phyloP scores from a whole-genome alignment of 2,888 invertebrate species.

The Temnothorax ravouxi region DNA sequence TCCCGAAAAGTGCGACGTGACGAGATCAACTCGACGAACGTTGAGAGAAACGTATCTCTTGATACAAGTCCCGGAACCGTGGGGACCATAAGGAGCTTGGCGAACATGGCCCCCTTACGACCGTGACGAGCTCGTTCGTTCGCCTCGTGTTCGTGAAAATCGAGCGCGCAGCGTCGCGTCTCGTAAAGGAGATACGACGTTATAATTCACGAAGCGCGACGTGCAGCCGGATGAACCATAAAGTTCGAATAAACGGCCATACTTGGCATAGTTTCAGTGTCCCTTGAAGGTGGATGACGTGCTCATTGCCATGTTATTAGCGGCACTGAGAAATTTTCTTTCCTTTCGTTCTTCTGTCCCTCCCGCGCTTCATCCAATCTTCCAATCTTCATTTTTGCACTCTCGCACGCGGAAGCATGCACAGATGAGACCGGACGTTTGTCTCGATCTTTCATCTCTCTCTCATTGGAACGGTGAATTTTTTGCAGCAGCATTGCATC shows the following conservation, averaged over 20 bases:
- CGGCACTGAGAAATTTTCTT: slow-evolving; percentile 55
- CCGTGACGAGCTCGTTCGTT: slow-evolving; percentile 43
- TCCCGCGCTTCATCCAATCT: background rate
- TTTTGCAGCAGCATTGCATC: background rate
- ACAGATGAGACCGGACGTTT: background rate
- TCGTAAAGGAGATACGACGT: slow-evolving; percentile 37
- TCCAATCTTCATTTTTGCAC: background rate
- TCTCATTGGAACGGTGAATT: background rate
- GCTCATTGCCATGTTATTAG: slow-evolving; percentile 67
- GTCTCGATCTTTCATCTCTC: background rate
- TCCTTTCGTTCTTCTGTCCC: background rate
- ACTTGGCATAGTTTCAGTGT: slow-evolving; percentile 72
- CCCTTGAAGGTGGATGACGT: slow-evolving; percentile 59
- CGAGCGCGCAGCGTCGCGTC: slow-evolving; percentile 8
- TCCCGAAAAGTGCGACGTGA: background rate
- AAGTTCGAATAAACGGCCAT: slow-evolving; percentile 70
- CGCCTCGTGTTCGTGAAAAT: slow-evolving; percentile 36
- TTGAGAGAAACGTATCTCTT: background rate
- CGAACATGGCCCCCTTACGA: slow-evolving; percentile 20
- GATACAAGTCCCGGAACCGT: background rate
- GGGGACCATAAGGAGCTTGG: background rate
- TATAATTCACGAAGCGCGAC: slow-evolving; percentile 63
- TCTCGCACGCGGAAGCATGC: slow-evolving; percentile 4
- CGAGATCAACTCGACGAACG: background rate
- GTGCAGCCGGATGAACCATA: slow-evolving; percentile 65